Conservation (phyloP, 2,797 vertebrate species). For the Tarsius wallacei region DNA sequence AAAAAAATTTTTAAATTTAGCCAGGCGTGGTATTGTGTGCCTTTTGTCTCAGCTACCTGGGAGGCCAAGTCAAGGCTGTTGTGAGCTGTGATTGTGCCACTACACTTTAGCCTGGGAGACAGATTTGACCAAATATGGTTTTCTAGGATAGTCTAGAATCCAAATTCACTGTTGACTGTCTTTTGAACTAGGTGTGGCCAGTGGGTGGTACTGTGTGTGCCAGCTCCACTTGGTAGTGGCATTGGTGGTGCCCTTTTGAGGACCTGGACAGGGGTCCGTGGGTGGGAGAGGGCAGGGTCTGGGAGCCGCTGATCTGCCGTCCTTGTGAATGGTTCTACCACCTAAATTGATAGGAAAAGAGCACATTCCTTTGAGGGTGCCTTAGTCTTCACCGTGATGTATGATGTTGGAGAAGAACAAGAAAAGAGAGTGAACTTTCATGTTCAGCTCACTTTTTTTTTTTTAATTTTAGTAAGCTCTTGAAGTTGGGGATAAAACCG, state of each 20-base stretch:
- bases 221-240: accelerated
- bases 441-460: background rate
- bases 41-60: too few relatives aligned
- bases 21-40: too few relatives aligned
- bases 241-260: accelerated
- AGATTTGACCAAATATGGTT: too few relatives aligned
- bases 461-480: conserved; percentile 91
- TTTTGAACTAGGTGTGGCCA: accelerated
- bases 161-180: accelerated
- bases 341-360: background rate
- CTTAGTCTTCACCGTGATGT: background rate
- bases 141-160: background rate
- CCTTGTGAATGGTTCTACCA: accelerated
- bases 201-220: background rate
- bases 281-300: accelerated
- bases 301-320: accelerated
- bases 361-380: background rate
- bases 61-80: too few relatives aligned
- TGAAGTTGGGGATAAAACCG: conserved; percentile 93
- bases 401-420: background rate
- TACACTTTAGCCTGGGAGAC: too few relatives aligned
- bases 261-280: too few relatives aligned
- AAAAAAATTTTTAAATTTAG: too few relatives aligned
- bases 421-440: background rate
- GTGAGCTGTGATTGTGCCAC: too few relatives aligned